Percentiles rank a stretch among this genome's conserved stretches.
phyloP scores from a whole-genome alignment of 2,797 vertebrate genomes.

The Pelochelys cantorii region DNA sequence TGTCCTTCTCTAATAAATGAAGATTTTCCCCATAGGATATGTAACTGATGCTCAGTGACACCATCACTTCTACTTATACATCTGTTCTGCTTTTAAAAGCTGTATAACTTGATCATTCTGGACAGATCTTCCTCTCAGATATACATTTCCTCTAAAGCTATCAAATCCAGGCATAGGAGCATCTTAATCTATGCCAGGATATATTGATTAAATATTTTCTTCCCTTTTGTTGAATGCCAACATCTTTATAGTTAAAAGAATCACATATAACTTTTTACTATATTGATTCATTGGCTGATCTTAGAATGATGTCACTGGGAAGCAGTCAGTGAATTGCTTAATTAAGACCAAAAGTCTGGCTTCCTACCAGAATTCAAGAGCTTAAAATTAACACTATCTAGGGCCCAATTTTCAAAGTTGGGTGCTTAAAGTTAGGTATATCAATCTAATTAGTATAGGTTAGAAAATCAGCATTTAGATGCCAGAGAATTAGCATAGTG shows the following conservation, averaged over 20 bases:
- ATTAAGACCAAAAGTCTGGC: neutral
- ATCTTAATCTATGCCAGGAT: conserved; percentile 69
- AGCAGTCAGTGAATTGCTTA: neutral
- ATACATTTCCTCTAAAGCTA: conserved; percentile 70
- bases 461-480: accelerated
- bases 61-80: conserved; percentile 78
- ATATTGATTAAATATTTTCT: conserved; percentile 64
- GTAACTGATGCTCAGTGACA: conserved; percentile 78
- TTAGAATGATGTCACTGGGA: neutral
- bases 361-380: neutral
- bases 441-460: neutral
- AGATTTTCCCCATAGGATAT: conserved; percentile 78
- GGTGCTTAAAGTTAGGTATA: neutral
- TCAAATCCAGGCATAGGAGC: conserved; percentile 67
- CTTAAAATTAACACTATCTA: neutral
- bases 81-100: conserved; percentile 80
- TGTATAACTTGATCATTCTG: conserved; percentile 70
- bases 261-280: accelerated
- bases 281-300: neutral
- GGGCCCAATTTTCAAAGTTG: neutral
- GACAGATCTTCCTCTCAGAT: conserved; percentile 75
- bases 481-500: neutral
- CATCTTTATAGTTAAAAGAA: conserved; percentile 14
- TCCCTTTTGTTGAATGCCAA: conserved; percentile 6
- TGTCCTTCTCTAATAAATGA: conserved; percentile 85